phyloP scores from a whole-genome alignment of 2,888 invertebrate species.

The Barypeithes pellucidus region DNA sequence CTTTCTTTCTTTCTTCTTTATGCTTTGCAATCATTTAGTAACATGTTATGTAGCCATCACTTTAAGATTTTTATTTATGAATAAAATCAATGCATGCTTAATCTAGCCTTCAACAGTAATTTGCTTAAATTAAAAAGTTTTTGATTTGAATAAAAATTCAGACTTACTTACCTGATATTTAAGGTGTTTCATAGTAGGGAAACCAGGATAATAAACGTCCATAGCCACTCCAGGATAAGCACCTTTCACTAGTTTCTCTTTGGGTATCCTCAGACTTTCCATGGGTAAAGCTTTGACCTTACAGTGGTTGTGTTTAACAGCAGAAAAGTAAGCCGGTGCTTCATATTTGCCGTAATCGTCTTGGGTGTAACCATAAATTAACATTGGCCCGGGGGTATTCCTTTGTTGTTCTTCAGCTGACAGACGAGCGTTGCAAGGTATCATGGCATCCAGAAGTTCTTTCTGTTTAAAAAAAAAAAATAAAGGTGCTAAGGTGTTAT shows the following conservation, averaged over 20 bases:
- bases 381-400: constrained; percentile 92
- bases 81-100: too few relatives aligned
- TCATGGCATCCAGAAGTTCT: constrained; percentile 84
- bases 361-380: constrained; percentile 80
- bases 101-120: too few relatives aligned
- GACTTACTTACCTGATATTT: constrained; percentile 79
- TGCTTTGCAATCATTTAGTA: not conserved
- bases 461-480: constrained; percentile 68
- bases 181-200: constrained; percentile 92
- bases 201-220: constrained; percentile 88
- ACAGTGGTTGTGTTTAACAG: constrained; percentile 75
- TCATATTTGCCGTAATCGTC: constrained; percentile 75
- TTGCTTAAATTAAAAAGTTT: too few relatives aligned
- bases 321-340: constrained; percentile 78
- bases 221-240: constrained; percentile 79
- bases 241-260: constrained; percentile 78
- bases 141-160: too few relatives aligned
- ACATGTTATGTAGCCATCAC: not conserved
- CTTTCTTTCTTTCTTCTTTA: not conserved
- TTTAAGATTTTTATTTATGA: not conserved
- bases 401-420: constrained; percentile 81
- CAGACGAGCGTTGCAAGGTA: constrained; percentile 77
- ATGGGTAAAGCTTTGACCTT: constrained; percentile 72
- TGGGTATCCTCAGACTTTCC: constrained; percentile 76
- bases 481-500: too few relatives aligned